These are phyloP conservation scores for Catotricha subobsoleta DNA, from an alignment of 2,888 invertebrate species.

Conservation along the genomic window DNA sequence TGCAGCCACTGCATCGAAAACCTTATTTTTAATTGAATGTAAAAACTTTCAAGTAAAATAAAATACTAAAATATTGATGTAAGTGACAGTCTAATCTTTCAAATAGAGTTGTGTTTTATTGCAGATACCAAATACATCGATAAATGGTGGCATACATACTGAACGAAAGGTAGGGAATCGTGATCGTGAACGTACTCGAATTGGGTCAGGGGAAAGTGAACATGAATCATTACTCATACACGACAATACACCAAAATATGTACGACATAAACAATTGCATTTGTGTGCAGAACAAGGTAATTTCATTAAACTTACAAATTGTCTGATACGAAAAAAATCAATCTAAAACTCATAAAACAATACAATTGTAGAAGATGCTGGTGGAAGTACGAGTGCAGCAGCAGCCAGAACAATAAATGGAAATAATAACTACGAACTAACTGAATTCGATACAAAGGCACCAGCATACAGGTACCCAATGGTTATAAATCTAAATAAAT, in stretches of 20 bases:
- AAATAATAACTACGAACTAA: conserved; percentile 64
- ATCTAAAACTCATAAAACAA: too few species aligned
- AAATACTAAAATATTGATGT: too few species aligned
- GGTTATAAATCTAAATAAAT: background rate
- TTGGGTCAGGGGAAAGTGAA: conserved; percentile 16
- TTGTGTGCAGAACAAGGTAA: conserved; percentile 11
- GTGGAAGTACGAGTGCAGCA: conserved; percentile 19
- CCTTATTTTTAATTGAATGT: too few species aligned
- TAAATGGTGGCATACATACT: conserved; percentile 15
- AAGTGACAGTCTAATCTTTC: too few species aligned
- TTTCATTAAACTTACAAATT: too few species aligned
- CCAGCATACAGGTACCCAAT: conserved; percentile 15
- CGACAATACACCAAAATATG: conserved; percentile 13
- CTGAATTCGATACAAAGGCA: conserved; percentile 39
- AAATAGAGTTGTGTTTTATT: conserved; percentile 6
- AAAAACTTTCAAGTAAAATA: too few species aligned
- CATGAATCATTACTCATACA: conserved; percentile 14
- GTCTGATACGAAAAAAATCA: too few species aligned
- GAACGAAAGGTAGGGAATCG: conserved; percentile 15
- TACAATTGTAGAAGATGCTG: conserved; percentile 17
- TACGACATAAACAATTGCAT: conserved; percentile 14
- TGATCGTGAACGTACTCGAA: conserved; percentile 14
- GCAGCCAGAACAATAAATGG: conserved; percentile 45
- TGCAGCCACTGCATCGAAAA: too few species aligned
- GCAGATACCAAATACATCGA: conserved; percentile 13